Evolutionary conservation across 2,113 vertebrate species (phyloP).

Genomic region (Cyprinodon variegatus): DNA sequence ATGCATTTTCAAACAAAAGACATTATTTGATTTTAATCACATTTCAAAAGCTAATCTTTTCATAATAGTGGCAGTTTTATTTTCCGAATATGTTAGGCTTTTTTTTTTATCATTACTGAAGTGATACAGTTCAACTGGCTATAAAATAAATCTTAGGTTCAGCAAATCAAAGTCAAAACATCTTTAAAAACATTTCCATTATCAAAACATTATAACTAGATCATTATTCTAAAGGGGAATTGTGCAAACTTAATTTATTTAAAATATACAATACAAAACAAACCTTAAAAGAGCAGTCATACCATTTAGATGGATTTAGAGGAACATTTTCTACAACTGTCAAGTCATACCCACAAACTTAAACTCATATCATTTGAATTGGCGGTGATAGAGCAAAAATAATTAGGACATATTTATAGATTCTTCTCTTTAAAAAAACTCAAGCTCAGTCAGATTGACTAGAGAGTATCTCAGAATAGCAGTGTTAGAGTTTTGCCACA

Average conservation of each 20-base stretch:
- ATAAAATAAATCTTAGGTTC: conserved; percentile 2
- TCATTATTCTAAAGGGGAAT: no score
- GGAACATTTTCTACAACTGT: no score
- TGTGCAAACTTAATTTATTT: no score
- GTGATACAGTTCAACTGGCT: neutral
- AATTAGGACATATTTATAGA: neutral
- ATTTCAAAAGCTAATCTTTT: neutral
- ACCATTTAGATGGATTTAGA: no score
- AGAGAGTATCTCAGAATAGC: neutral
- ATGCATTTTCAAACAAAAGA: neutral
- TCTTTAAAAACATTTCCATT: neutral
- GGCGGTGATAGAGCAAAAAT: neutral
- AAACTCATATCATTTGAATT: neutral
- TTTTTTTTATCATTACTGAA: neutral
- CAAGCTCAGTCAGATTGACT: neutral
- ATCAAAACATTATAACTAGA: no score
- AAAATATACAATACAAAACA: no score
- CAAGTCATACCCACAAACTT: no score
- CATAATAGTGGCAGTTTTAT: neutral
- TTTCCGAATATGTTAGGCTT: neutral
- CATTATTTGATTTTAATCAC: neutral
- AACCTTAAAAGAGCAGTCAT: no score
- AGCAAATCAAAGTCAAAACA: neutral
- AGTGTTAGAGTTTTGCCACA: neutral
- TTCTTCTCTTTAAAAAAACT: neutral